Conservation (phyloP, 2,113 vertebrate genomes). For the Opisthocomus hoazin region DNA sequence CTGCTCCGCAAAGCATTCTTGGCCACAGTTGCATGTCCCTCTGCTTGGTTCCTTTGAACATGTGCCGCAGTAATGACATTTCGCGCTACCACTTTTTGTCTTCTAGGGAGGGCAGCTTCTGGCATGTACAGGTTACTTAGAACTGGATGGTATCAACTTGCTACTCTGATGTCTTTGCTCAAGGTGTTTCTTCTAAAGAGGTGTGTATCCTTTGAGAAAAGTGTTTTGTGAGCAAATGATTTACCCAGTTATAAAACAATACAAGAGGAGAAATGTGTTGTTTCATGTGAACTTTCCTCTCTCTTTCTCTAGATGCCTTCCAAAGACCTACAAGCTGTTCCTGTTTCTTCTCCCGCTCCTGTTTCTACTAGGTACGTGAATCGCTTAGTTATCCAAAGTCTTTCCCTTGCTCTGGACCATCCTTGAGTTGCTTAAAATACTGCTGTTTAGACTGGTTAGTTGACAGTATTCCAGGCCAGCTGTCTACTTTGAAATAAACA, state of each 20-base stretch:
- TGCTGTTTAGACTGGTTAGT: not conserved
- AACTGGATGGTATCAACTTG: slow-evolving; percentile 78
- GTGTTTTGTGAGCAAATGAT: not conserved
- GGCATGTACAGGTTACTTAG: slow-evolving; percentile 73
- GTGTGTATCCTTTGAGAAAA: slow-evolving; percentile 53
- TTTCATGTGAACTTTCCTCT: not conserved
- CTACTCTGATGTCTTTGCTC: slow-evolving; percentile 79
- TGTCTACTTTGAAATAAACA: not conserved
- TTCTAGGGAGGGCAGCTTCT: slow-evolving; percentile 72
- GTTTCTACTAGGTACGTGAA: slow-evolving; percentile 78
- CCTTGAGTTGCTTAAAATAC: not conserved
- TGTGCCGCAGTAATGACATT: not conserved
- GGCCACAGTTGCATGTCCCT: not conserved
- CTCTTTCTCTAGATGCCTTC: slow-evolving; percentile 76
- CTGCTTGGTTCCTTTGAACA: not conserved
- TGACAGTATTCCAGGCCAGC: not conserved
- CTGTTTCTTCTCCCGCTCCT: slow-evolving; percentile 78
- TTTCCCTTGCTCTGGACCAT: not conserved
- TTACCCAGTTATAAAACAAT: not conserved
- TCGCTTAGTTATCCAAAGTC: not conserved
- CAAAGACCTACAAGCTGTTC: slow-evolving; percentile 71
- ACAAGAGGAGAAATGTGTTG: not conserved
- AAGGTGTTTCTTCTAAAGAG: slow-evolving; percentile 81
- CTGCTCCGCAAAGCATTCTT: not conserved
- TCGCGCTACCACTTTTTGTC: not conserved